phyloP scores from a whole-genome alignment of 2,113 vertebrate genomes.

The Coturnix japonica region DNA sequence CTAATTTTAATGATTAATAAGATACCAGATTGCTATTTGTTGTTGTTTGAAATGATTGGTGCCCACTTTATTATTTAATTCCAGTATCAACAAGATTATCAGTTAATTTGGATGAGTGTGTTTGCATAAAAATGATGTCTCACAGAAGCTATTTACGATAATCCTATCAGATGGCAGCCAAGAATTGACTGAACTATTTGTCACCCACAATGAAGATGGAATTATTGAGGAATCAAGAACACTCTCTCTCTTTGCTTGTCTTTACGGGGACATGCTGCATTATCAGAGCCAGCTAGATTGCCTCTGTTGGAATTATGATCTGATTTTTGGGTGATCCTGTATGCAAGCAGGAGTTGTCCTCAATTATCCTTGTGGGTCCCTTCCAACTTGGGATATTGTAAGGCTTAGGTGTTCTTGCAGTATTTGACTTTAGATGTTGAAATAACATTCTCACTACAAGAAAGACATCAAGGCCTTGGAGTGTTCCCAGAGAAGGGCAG shows the following conservation, averaged over 20 bases:
- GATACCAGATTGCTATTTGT: conserved; percentile 30
- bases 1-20: conserved; percentile 47
- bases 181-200: conserved; percentile 13
- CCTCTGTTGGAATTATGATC: neutral
- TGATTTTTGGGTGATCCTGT: too few species aligned
- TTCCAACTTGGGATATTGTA: too few species aligned
- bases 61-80: conserved; percentile 45
- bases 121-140: conserved; percentile 16
- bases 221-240: neutral
- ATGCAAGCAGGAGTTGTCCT: too few species aligned
- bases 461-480: too few species aligned
- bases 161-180: conserved; percentile 34
- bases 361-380: too few species aligned
- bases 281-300: neutral
- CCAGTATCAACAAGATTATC: conserved; percentile 43
- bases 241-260: neutral
- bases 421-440: neutral
- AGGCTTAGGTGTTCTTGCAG: neutral
- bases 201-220: conserved; percentile 16
- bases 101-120: conserved; percentile 23
- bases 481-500: too few species aligned
- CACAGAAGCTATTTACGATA: conserved; percentile 21
- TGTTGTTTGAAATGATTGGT: conserved; percentile 9
- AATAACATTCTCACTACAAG: neutral
- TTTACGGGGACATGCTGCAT: neutral